Percentiles rank a stretch among this genome's conserved stretches.
Evolutionary conservation across 2,113 vertebrate genomes (phyloP).

Genomic region (Pelecanoides urinatrix): DNA sequence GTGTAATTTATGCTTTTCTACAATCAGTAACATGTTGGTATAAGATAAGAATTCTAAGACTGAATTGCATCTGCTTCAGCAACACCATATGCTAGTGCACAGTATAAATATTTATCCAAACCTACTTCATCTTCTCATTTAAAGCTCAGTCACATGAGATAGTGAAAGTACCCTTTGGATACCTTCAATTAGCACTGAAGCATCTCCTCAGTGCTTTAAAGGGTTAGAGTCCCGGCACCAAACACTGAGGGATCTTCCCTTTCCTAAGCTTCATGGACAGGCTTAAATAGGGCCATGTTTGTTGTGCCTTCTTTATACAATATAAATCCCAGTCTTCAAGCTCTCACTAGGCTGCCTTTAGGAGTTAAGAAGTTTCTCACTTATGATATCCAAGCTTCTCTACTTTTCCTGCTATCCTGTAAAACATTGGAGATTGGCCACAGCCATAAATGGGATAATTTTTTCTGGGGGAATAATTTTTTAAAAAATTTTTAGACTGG

Average conservation of each 20-base stretch:
- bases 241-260: not conserved
- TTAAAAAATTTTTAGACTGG: not conserved
- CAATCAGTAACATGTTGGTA: conserved; percentile 3
- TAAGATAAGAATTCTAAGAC: conserved; percentile 38
- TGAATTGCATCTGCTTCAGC: conserved; percentile 50
- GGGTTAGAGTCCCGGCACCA: not conserved
- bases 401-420: not conserved
- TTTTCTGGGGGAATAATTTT: not conserved
- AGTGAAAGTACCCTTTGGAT: not conserved
- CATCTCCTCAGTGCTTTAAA: not conserved
- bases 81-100: conserved; percentile 38
- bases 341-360: not conserved
- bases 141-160: not conserved
- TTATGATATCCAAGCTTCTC: not conserved
- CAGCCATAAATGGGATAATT: not conserved
- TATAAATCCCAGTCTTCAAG: not conserved
- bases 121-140: conserved; percentile 20
- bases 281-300: not conserved
- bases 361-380: not conserved
- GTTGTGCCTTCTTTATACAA: not conserved
- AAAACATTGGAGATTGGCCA: not conserved
- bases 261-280: not conserved
- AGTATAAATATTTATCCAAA: conserved; percentile 61
- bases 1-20: conserved; percentile 31
- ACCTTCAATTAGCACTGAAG: not conserved